Evolutionary conservation across 2,888 invertebrate genomes (phyloP).

Genomic region (Callinectes sapidus): DNA sequence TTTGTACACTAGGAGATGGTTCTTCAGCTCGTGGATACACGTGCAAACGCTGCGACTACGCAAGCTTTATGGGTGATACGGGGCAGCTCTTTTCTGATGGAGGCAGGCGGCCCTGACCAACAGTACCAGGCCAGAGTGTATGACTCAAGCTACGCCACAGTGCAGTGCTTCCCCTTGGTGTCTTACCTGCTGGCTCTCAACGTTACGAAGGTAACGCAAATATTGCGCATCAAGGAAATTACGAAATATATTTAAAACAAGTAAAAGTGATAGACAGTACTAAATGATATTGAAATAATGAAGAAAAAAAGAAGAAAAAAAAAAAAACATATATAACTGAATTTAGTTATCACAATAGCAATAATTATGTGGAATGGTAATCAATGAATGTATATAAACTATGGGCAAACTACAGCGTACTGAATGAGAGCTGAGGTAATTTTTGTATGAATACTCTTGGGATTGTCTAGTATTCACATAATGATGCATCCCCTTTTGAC

Average conservation of each 20-base stretch:
- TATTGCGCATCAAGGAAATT: background rate
- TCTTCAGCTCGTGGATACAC: slow-evolving; percentile 56
- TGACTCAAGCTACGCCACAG: slow-evolving; percentile 50
- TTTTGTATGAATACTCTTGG: no score
- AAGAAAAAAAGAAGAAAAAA: no score
- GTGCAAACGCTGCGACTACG: slow-evolving; percentile 44
- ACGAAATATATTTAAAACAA: background rate
- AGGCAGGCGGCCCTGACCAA: slow-evolving; percentile 52
- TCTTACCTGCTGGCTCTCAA: slow-evolving; percentile 59
- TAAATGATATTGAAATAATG: background rate
- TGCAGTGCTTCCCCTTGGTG: slow-evolving; percentile 60
- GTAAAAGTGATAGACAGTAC: background rate
- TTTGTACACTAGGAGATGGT: slow-evolving; percentile 59
- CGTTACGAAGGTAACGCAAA: slow-evolving; percentile 46
- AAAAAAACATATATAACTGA: background rate
- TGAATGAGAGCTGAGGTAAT: no score
- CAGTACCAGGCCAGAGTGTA: slow-evolving; percentile 42
- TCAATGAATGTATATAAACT: no score
- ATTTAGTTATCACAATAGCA: background rate
- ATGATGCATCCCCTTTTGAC: no score
- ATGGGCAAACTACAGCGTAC: no score
- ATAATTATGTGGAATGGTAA: no score
- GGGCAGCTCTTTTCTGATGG: slow-evolving; percentile 58
- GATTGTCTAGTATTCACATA: no score
- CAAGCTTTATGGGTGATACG: slow-evolving; percentile 60